Conservation (phyloP, 2,888 invertebrate genomes). For the Pterobdella sp. region DNA sequence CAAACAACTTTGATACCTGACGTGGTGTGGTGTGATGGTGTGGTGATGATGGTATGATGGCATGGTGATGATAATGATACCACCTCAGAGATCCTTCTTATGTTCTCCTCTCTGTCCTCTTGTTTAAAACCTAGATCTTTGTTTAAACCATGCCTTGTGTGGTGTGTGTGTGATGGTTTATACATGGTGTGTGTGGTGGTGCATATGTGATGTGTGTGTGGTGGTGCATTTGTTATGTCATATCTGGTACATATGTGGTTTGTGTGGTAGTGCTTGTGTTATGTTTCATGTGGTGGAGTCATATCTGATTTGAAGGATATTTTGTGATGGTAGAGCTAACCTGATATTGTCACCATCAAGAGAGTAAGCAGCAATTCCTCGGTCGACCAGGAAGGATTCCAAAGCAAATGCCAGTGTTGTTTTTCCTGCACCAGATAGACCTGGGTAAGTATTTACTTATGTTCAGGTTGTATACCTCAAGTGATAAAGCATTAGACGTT, state of each 20-base stretch:
- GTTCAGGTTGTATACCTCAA: too few relatives aligned
- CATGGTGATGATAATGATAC: not conserved
- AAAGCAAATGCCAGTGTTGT: constrained; percentile 93
- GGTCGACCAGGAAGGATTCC: constrained; percentile 81
- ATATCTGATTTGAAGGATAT: not conserved
- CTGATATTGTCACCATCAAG: constrained; percentile 96
- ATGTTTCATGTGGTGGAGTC: constrained; percentile 68
- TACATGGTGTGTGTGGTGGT: not conserved
- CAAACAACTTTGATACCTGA: constrained; percentile 73
- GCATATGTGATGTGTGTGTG: not conserved
- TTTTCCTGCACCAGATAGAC: constrained; percentile 83
- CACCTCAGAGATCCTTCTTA: constrained; percentile 89
- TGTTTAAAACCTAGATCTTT: constrained; percentile 88
- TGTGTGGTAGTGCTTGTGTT: not conserved
- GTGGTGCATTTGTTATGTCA: not conserved
- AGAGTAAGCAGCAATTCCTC: constrained; percentile 87
- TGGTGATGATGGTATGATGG: not conserved
- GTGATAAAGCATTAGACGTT: too few relatives aligned
- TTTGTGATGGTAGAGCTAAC: not conserved
- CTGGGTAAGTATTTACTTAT: constrained; percentile 40
- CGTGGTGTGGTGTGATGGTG: not conserved
- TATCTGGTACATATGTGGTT: not conserved
- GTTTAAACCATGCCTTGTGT: constrained; percentile 74
- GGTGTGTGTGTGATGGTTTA: not conserved
- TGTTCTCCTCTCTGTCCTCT: constrained; percentile 91